These are phyloP conservation scores for Diacarnus erythraeanus DNA, from an alignment of 37 sponge, comb jelly and placozoan species.

Conservation along the genomic window DNA sequence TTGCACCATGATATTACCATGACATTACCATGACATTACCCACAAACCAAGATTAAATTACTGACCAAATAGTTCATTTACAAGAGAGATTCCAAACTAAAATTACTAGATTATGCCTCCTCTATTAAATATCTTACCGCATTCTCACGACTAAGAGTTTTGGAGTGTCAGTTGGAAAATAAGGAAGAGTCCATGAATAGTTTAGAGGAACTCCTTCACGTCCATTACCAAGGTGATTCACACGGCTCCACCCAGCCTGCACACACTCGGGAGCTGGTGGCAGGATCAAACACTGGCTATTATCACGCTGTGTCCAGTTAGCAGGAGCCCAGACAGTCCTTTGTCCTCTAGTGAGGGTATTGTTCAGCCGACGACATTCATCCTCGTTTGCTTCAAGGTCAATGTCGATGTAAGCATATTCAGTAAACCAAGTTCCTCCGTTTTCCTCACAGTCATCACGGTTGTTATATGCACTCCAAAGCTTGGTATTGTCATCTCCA, in stretches of 20 bases:
- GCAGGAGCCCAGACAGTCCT: slow-evolving; percentile 60
- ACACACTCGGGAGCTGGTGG: slow-evolving; percentile 73
- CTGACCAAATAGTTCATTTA: too few species aligned
- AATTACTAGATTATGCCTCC: background rate
- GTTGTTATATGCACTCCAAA: slow-evolving; percentile 72
- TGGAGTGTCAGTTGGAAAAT: slow-evolving; percentile 58
- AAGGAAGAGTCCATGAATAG: slow-evolving; percentile 82
- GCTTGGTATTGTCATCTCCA: background rate
- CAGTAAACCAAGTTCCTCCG: slow-evolving; percentile 62
- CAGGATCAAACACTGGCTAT: slow-evolving; percentile 63
- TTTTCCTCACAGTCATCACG: slow-evolving; percentile 61
- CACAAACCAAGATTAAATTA: too few species aligned
- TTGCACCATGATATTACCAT: too few species aligned
- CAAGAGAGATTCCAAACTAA: background rate
- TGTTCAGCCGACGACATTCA: slow-evolving; percentile 38
- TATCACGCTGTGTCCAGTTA: background rate
- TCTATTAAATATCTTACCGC: slow-evolving; percentile 42
- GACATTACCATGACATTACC: too few species aligned
- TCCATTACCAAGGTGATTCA: slow-evolving; percentile 98
- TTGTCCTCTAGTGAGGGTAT: slow-evolving; percentile 31
- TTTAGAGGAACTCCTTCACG: slow-evolving; percentile 79
- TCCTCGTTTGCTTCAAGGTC: slow-evolving; percentile 8
- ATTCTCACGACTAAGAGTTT: slow-evolving; percentile 85
- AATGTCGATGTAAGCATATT: slow-evolving; percentile 80
- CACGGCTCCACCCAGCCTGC: slow-evolving; percentile 85